Percentiles rank a stretch among this genome's conserved stretches.
phyloP scores from a whole-genome alignment of 2,113 vertebrate genomes.

The Anolis sagrei region DNA sequence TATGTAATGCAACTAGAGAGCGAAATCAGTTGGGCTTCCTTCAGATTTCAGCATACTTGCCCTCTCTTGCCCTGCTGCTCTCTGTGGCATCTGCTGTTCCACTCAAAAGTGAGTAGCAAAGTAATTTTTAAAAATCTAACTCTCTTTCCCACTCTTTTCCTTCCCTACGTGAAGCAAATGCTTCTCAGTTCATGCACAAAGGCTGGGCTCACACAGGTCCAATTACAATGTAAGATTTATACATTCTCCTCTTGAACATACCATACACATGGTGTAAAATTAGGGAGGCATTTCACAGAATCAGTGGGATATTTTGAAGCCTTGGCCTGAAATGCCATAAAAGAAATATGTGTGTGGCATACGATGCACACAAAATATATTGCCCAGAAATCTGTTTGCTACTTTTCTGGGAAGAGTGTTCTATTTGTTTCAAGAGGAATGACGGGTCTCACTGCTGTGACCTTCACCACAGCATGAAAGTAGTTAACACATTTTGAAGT shows the following conservation, averaged over 20 bases:
- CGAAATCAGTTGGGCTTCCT: slow-evolving; percentile 36
- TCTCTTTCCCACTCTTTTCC: neutral
- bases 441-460: neutral
- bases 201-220: slow-evolving; percentile 23
- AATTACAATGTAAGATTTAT: slow-evolving; percentile 36
- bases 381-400: neutral
- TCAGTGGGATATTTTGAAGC: neutral
- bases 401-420: slow-evolving; percentile 6
- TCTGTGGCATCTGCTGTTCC: neutral
- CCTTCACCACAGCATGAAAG: slow-evolving; percentile 16
- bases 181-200: slow-evolving; percentile 17
- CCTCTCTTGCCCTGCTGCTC: slow-evolving; percentile 18
- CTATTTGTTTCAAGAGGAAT: slow-evolving; percentile 12
- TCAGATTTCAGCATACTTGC: slow-evolving; percentile 5
- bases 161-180: slow-evolving; percentile 25
- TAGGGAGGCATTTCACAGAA: slow-evolving; percentile 18
- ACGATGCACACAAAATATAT: slow-evolving; percentile 9
- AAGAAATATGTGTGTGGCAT: neutral
- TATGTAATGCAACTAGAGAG: slow-evolving; percentile 49
- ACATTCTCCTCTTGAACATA: slow-evolving; percentile 39
- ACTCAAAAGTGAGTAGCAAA: slow-evolving; percentile 17
- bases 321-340: neutral
- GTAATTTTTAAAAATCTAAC: slow-evolving; percentile 26
- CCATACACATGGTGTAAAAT: neutral
- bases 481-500: neutral